Evolutionary conservation across 2,888 invertebrate species (phyloP), one percentile per base, ranked within the genome.

Genomic region (Peribatodes rhomboidaria): DNA sequence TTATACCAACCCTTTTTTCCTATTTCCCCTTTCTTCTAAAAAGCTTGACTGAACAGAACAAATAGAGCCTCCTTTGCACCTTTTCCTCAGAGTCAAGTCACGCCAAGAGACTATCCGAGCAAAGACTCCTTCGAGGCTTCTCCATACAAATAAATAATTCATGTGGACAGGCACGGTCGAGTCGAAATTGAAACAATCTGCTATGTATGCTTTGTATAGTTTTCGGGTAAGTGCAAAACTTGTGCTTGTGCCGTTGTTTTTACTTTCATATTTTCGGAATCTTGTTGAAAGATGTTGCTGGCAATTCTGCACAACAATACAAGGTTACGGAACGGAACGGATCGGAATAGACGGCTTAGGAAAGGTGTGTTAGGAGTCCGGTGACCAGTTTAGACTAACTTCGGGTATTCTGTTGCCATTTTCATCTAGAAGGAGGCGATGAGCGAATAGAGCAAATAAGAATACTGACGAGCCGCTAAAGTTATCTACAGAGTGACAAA

Each of bases 71-170:
- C 70, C 44, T 56, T 72, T 64, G 64, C 69, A 62, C 60, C 72
- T 68, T 52, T 69, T 55, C 65, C 71, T 71, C 31, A 62, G 64
- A 85, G 79, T 84, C 83, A 69, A 84, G 84, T 85, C 85, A 86
- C 85, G 85, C 83, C 80, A 76, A 70, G 63, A 59, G 69, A 76
- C 80, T 71, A 75, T 73, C 75, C 68, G 64, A 80, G 75, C 74
- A 76, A 76, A 72, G 71, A 72, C 70, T 74, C 71, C 67, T 71
- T 79, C 68, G 75, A 71, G 72, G 68, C 81, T 53, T 31, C 20
- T 10, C 44, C 79, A 81, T 85, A 85, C 82, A 81, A 78, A 87
- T 87, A 88, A 88, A 88, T 88, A 87, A 88, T 88, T 88, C 87
- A 88, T 87, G 82, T 70, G 80, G 75, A 74, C 73, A 77, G 76